Base-by-base conservation (phyloP, 2,888 invertebrate genomes). In the Cancer borealis region DNA sequence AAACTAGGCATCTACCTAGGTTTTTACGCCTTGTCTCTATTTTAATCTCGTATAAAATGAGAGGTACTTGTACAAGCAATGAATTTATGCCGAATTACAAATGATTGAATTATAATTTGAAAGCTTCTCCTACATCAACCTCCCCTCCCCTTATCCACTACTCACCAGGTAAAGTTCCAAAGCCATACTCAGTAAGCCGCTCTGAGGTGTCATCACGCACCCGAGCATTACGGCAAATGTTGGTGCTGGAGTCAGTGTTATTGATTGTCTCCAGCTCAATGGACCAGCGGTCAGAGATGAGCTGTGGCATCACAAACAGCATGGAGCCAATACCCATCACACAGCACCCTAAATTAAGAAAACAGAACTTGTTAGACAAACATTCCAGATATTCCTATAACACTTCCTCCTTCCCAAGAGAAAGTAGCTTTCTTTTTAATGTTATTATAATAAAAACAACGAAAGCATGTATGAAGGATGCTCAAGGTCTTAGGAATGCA, bases 321-420 rank as follows among this genome's bases (percentile, higher is more conserved):
- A 99, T 97, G 84, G 99, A 98, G 0, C 99, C 99, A 96, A 98
- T 97, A 95, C 98, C 99, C 98, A 99, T 99, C 96, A 99, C 98
- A 93, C 99, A 98, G 93, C 98, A 98, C 96, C 98, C 97, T 99
- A 99, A 21, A 14, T 39, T 2, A 39, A 84, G 84, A 39, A 66
- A 39, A 84, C 79, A 79, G 1, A 39, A 12, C 21, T 21, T 39
- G 39, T n/a, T 84, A 39, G 14, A 66, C 54, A 49, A 49, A 54
- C 54, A 54, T 54, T 54, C 1, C 54, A 54, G 14, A 54, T 14
- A 54, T 54, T 54, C 54, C 54, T 12, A 54, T 14, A 54, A 54
- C 14, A 14, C 3, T 54, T 54, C 14, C 10, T 54, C 54, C 14
- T 14, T 54, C 54, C 54, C 14, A 8, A 14, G 54, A 54, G 54